phyloP scores from a whole-genome alignment of 2,888 invertebrate species.

The Melitaea athalia region DNA sequence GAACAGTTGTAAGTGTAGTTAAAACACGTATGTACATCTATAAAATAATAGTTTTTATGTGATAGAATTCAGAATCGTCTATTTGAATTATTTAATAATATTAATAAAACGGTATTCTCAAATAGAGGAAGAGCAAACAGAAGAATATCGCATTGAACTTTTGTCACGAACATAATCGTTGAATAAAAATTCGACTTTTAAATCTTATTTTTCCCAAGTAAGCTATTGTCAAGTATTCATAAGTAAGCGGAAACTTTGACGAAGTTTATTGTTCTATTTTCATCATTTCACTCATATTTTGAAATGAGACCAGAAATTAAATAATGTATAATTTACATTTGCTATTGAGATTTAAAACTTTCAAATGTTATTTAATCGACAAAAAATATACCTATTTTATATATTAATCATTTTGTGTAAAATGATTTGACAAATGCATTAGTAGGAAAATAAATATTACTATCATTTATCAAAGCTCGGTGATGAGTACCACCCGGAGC shows the following conservation, averaged over 20 bases:
- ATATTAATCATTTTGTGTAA: conserved; percentile 32
- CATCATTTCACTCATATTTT: conserved; percentile 11
- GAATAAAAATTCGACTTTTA: conserved; percentile 13
- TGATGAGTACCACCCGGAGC: conserved; percentile 46
- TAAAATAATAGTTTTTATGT: background rate
- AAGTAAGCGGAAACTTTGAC: conserved; percentile 14
- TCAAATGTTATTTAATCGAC: conserved; percentile 39
- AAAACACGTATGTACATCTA: background rate
- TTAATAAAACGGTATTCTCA: background rate
- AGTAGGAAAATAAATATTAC: background rate
- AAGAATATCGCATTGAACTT: conserved; percentile 4
- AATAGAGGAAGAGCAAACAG: background rate
- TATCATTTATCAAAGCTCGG: conserved; percentile 66
- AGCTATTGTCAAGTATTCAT: conserved; percentile 17
- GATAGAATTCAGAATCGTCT: background rate
- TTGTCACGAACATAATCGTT: conserved; percentile 8
- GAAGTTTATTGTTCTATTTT: conserved; percentile 22
- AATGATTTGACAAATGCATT: conserved; percentile 34
- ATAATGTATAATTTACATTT: conserved; percentile 1
- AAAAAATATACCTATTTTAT: no score
- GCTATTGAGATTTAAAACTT: background rate
- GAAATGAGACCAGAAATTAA: background rate
- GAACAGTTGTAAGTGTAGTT: background rate
- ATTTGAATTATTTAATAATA: background rate
- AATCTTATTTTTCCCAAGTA: conserved; percentile 15